These are phyloP conservation scores for Bradysia coprophila DNA, from an alignment of 1,140 invertebrate genomes.

Conservation along the genomic window DNA sequence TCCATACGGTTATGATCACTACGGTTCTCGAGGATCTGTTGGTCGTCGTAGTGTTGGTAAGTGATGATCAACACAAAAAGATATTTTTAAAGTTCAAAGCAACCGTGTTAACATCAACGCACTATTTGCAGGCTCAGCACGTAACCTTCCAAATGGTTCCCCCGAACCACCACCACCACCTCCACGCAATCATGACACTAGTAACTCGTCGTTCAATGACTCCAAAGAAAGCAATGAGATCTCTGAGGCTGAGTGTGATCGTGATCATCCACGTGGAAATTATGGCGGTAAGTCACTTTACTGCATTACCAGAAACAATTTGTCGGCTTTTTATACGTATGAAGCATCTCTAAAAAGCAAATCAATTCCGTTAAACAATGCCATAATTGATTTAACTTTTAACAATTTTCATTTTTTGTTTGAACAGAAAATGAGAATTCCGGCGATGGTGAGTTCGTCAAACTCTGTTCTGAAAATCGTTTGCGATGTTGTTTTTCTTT, in stretches of 20 bases:
- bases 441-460: not conserved
- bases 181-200: constrained; percentile 49
- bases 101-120: not conserved
- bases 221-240: constrained; percentile 85
- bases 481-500: not conserved
- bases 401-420: not conserved
- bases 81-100: constrained; percentile 1
- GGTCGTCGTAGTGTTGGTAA: constrained; percentile 39
- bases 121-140: constrained; percentile 32
- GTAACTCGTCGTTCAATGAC: constrained; percentile 64
- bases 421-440: not conserved
- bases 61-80: constrained; percentile 8
- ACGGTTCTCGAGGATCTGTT: constrained; percentile 62
- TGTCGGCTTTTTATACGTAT: not conserved
- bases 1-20: constrained; percentile 66
- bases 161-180: constrained; percentile 70
- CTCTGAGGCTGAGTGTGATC: constrained; percentile 82
- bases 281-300: constrained; percentile 43
- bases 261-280: constrained; percentile 49
- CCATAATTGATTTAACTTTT: not conserved
- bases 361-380: constrained; percentile 6
- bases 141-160: constrained; percentile 44
- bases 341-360: not conserved
- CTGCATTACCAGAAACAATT: too few species aligned
- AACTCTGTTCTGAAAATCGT: not conserved